Evolutionary conservation across 2,888 invertebrate genomes (phyloP).

Genomic region (Axea sp.): DNA sequence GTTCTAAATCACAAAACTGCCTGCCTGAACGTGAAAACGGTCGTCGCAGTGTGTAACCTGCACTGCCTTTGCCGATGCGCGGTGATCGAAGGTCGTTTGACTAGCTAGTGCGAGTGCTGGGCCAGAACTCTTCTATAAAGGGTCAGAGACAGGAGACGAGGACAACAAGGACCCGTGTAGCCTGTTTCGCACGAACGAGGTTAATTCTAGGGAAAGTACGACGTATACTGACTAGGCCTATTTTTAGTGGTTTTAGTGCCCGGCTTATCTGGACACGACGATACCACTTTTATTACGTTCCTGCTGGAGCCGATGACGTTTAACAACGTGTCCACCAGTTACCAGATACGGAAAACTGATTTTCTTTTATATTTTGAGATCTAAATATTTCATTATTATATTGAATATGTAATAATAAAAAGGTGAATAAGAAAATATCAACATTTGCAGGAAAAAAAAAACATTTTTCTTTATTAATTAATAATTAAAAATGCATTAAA

Average conservation of each 20-base stretch:
- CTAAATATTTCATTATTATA: too few relatives aligned
- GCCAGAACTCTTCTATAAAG: constrained; percentile 54
- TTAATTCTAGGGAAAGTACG: constrained; percentile 62
- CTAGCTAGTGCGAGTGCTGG: constrained; percentile 50
- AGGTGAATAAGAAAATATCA: too few relatives aligned
- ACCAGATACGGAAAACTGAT: background rate
- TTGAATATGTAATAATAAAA: too few relatives aligned
- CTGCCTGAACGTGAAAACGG: constrained; percentile 51
- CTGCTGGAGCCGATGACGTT: constrained; percentile 4
- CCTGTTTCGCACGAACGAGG: constrained; percentile 60
- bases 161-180: constrained; percentile 57
- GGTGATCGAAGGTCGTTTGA: constrained; percentile 60
- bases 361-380: too few relatives aligned
- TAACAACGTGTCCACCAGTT: background rate
- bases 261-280: too few relatives aligned
- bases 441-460: too few relatives aligned
- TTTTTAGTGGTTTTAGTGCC: constrained; percentile 54
- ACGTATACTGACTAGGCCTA: too few relatives aligned
- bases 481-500: too few relatives aligned
- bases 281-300: too few relatives aligned
- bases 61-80: constrained; percentile 43
- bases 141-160: constrained; percentile 55
- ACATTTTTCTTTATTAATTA: too few relatives aligned
- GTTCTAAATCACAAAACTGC: constrained; percentile 45
- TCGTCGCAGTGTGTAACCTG: constrained; percentile 41